Conservation (phyloP, 1,140 invertebrate genomes). For the Antheraea pernyi region DNA sequence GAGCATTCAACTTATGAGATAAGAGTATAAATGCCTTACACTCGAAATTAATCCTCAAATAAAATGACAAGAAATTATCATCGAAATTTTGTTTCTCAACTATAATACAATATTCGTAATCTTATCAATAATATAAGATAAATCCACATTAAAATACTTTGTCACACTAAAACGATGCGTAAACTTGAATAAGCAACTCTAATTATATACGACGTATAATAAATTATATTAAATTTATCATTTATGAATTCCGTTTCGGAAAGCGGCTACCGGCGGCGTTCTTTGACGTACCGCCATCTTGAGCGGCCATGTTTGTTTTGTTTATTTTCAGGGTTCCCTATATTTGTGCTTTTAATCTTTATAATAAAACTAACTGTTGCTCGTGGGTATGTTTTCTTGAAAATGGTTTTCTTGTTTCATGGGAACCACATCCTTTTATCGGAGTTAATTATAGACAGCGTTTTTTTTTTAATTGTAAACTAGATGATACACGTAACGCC, state of each 20-base stretch:
- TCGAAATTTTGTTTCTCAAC: neutral
- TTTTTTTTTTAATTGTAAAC: too few relatives aligned
- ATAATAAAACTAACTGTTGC: too few relatives aligned
- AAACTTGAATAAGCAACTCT: conserved; percentile 49
- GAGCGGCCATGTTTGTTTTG: conserved; percentile 65
- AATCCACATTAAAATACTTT: conserved; percentile 22
- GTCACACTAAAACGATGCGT: conserved; percentile 34
- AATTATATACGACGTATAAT: conserved; percentile 46
- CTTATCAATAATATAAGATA: conserved; percentile 1
- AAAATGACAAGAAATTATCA: neutral
- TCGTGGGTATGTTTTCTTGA: too few relatives aligned
- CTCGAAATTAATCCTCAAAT: neutral
- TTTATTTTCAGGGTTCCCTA: conserved; percentile 44
- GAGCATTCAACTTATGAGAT: too few relatives aligned
- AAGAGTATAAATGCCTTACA: neutral
- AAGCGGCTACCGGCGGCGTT: conserved; percentile 65
- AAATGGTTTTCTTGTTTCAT: too few relatives aligned
- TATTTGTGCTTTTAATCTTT: too few relatives aligned
- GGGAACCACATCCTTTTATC: too few relatives aligned
- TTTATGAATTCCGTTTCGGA: conserved; percentile 67
- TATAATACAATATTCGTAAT: neutral
- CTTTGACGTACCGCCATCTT: conserved; percentile 70
- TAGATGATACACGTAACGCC: too few relatives aligned
- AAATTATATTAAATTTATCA: conserved; percentile 77
- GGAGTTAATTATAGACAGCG: too few relatives aligned